Base-by-base conservation (phyloP, 1,140 invertebrate genomes). In the Holcopasites calliopsidis region DNA sequence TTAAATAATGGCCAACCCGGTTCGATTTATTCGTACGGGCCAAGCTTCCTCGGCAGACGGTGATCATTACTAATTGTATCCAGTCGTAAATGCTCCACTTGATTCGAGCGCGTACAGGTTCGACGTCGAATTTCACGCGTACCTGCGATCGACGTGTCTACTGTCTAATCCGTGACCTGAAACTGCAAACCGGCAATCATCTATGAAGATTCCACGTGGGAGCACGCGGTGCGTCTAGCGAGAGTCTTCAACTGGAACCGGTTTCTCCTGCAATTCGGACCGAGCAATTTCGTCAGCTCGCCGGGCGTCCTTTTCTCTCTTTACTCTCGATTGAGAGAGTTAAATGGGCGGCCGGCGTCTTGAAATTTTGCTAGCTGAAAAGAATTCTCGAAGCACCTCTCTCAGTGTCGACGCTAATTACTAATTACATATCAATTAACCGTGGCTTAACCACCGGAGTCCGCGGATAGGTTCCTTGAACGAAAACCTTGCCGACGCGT, bases 241-340 rank as follows among this genome's bases (percentile, higher is more conserved):
- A 81, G 69, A 77, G 74, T 79, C 65, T 62, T 50, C 78, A 47
- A 65, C 50, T 49, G 57, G 58, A 82, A 82, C 80, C 80, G 80
- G 80, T 82, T 82, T 82, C 80, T 77, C 66, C 68, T n/a, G 79
- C 60, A 80, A n/a, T 70, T 80, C 72, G 60, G 65, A 62, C 74
- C 66, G 57, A 81, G 79, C 77, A 82, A 82, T 82, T 81, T 60
- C 68, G 55, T 75, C 69, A 69, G 40, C 50, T 52, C 64, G 61
- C 44, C 40, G 26, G 4, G 10, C 38, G 16, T 71, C 74, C 55
- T 76, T 21, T n/a, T 69, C 73, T 16, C n/a, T 26, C 21, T 38
- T 16, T 40, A 0, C 1, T 4, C 21, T 11, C 44, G 11, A 65
- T 10, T 4, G 58, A 52, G 68, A 72, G 72, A 72, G 68, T 57